Conservation (phyloP, 2,113 vertebrate species). For the Parotia lawesii region DNA sequence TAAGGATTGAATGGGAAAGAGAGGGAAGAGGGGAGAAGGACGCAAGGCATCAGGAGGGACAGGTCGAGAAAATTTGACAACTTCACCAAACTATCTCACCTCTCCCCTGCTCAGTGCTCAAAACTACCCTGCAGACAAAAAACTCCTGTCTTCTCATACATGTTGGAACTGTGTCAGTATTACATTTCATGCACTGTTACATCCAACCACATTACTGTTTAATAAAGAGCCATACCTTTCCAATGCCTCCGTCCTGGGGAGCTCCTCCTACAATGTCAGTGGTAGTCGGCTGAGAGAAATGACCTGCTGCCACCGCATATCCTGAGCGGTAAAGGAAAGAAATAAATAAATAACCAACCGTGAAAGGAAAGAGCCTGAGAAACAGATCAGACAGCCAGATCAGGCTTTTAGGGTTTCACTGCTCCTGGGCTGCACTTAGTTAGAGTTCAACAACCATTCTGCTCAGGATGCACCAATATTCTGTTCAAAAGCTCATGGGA, state of each 20-base stretch:
- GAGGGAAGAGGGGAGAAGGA: neutral
- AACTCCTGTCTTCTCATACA: neutral
- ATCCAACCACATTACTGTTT: neutral
- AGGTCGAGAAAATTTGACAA: neutral
- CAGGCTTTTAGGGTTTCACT: neutral
- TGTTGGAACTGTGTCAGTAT: neutral
- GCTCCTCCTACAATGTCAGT: slow-evolving; percentile 92
- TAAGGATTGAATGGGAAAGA: neutral
- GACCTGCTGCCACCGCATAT: slow-evolving; percentile 92
- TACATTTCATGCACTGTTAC: neutral
- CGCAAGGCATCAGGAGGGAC: neutral
- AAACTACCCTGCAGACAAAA: neutral
- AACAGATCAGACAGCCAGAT: neutral
- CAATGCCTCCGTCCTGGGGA: slow-evolving; percentile 89
- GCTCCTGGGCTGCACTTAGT: neutral
- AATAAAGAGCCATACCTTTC: slow-evolving; percentile 82
- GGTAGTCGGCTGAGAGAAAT: slow-evolving; percentile 84
- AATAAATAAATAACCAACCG: neutral
- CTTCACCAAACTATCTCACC: neutral
- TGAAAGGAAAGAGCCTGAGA: neutral
- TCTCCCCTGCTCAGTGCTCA: neutral
- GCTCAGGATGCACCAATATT: neutral
- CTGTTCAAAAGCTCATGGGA: neutral
- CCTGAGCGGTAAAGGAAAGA: slow-evolving; percentile 68
- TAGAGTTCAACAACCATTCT: neutral